Base-by-base conservation (phyloP, 2,797 vertebrate genomes). In the Fistularia tabacaria region DNA sequence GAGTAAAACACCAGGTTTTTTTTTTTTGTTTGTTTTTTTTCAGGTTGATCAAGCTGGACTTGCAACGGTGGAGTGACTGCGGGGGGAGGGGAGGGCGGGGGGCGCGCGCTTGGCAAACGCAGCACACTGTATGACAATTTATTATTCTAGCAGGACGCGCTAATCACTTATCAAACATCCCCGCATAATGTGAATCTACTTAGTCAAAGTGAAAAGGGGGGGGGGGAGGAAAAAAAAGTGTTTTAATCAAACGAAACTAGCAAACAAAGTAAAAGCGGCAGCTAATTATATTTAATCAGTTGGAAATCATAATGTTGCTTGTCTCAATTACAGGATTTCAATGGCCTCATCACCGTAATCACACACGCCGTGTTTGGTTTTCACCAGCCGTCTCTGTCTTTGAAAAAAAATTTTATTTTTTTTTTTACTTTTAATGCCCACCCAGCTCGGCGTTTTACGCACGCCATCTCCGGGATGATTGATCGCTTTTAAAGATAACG, bases 291-390 rank as follows among this genome's bases (percentile, higher is more conserved):
- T 74, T 81, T 77, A 82, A 85, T 87, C 82, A 84, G 55, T 72
- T 69, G 66, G 77, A 77, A 84, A 85, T 87, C 82, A 85, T 57
- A 76, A 74, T 70, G 77, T 74, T 73, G 71, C 72, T 69, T 73
- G 82, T 84, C 83, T 87, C 84, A 82, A 82, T 87, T 85, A 87
- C 69, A 83, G 66, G 71, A 81, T 78, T 85, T 71, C 69, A 75
- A 71, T 70, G 68, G 51, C 69, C 73, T 70, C 73, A 9, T 72
- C 65, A 41, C 57, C 71, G 76, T 71, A 80, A 80, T 81, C 64
- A 46, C 67, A 56, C 49, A 8, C 51, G 8, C 38, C 41, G 36
- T 59, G 71, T 76, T 74, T 72, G 49, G 70, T 62, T 81, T 71
- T 1, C 40, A 57, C 62, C 54, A 50, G 57, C 9, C 65, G 6